These are phyloP conservation scores for Gallinago solitaria DNA, from an alignment of 2,797 vertebrate genomes.

Conservation along the genomic window DNA sequence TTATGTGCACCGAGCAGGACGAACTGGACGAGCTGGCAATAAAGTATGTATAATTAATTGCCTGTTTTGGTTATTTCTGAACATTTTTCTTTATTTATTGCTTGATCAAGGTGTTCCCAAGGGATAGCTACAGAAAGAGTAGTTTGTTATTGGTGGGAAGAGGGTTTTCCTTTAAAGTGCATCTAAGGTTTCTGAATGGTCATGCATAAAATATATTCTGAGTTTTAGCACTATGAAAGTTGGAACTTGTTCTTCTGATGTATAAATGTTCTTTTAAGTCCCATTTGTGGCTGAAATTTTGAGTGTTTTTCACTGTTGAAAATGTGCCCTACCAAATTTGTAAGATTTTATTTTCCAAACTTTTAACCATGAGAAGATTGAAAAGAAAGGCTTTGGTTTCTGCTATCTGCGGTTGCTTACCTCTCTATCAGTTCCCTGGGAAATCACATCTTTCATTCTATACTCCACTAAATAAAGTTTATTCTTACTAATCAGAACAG, in stretches of 20 bases:
- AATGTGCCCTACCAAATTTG: background rate
- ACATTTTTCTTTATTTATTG: background rate
- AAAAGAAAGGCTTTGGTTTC: background rate
- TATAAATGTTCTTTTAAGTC: background rate
- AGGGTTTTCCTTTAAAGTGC: background rate
- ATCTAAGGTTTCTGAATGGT: background rate
- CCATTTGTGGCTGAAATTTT: background rate
- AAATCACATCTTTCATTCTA: background rate
- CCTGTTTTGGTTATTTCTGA: background rate
- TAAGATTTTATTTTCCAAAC: background rate
- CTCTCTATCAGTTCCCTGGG: background rate
- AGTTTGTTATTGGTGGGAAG: background rate
- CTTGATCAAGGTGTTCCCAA: background rate
- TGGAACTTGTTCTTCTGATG: background rate
- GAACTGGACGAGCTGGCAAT: constrained; percentile 96
- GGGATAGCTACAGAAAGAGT: background rate
- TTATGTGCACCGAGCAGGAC: constrained; percentile 95
- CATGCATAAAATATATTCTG: background rate
- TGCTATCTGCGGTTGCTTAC: background rate
- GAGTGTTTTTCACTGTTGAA: background rate
- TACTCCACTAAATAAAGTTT: background rate
- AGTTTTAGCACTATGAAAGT: background rate
- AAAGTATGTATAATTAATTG: constrained; percentile 79
- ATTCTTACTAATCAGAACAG: background rate
- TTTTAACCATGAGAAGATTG: background rate